A percentile compares a stretch with the other conserved stretches of the same genome.
These are phyloP conservation scores for Hyposoter dolosus DNA, from an alignment of 2,888 invertebrate species.

Conservation along the genomic window DNA sequence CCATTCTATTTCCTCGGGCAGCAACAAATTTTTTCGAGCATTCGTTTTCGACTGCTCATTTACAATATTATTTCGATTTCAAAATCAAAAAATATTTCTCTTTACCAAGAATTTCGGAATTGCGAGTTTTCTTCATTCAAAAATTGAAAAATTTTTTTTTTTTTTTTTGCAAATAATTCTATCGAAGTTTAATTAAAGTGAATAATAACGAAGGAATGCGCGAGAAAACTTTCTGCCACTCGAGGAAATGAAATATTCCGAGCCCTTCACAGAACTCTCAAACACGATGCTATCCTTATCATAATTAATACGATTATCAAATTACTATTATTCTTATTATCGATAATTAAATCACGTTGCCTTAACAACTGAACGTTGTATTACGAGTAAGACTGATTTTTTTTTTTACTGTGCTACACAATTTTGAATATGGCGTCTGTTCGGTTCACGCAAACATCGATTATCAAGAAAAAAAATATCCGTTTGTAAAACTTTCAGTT, in stretches of 20 bases:
- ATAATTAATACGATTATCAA: conserved; percentile 52
- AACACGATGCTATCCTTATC: conserved; percentile 37
- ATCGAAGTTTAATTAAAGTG: neutral
- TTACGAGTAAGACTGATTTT: conserved; percentile 82
- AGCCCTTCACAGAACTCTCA: conserved; percentile 8
- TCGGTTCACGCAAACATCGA: conserved; percentile 21
- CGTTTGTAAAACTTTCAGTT: neutral
- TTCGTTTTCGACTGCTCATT: neutral
- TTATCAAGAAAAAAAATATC: neutral
- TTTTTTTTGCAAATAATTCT: neutral
- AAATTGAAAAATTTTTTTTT: neutral
- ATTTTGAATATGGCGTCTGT: conserved; percentile 51
- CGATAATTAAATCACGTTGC: conserved; percentile 71
- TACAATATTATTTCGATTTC: neutral
- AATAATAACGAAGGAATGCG: neutral
- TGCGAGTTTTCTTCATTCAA: neutral
- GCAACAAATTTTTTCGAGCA: neutral
- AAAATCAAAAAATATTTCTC: neutral
- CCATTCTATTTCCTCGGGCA: too few species aligned
- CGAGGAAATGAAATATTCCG: conserved; percentile 40
- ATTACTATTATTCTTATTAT: conserved; percentile 43
- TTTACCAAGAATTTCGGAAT: too few species aligned
- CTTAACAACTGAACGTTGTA: conserved; percentile 78
- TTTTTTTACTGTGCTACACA: conserved; percentile 67
- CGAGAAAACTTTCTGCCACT: neutral